phyloP scores from a whole-genome alignment of 2,888 invertebrate species.

The Dicroscelio sp. region DNA sequence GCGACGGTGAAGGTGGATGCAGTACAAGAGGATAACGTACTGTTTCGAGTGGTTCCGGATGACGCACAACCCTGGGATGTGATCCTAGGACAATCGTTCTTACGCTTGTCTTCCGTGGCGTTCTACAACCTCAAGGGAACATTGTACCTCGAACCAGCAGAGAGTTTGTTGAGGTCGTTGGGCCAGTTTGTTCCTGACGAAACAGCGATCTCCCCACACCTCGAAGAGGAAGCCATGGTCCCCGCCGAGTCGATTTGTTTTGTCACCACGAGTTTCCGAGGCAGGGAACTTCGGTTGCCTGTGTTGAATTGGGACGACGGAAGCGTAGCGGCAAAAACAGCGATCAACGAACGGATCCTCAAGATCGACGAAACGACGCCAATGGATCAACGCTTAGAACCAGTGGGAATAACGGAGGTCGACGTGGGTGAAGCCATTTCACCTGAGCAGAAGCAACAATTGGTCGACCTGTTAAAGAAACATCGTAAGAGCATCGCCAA shows the following conservation, averaged over 20 bases:
- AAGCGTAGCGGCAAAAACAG: neutral
- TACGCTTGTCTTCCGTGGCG: neutral
- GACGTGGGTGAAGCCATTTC: neutral
- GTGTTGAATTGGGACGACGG: neutral
- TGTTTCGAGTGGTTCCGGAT: neutral
- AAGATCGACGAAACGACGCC: neutral
- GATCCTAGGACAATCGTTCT: slow-evolving; percentile 11
- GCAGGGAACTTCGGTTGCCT: neutral
- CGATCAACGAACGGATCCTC: neutral
- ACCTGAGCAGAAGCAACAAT: neutral
- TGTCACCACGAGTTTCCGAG: neutral
- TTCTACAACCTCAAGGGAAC: neutral
- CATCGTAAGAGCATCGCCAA: neutral
- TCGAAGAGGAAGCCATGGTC: too few species aligned
- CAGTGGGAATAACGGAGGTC: neutral
- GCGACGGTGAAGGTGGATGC: neutral
- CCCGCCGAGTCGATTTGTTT: neutral
- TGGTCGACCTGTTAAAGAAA: neutral
- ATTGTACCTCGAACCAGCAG: neutral
- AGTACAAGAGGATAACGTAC: neutral
- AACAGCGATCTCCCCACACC: too few species aligned
- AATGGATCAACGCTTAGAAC: neutral
- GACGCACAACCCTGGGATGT: slow-evolving; percentile 21
- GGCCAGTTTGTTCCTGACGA: neutral
- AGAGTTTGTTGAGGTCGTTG: neutral